phyloP scores from a whole-genome alignment of 1,140 invertebrate species.

The Ceratina calcarata region DNA sequence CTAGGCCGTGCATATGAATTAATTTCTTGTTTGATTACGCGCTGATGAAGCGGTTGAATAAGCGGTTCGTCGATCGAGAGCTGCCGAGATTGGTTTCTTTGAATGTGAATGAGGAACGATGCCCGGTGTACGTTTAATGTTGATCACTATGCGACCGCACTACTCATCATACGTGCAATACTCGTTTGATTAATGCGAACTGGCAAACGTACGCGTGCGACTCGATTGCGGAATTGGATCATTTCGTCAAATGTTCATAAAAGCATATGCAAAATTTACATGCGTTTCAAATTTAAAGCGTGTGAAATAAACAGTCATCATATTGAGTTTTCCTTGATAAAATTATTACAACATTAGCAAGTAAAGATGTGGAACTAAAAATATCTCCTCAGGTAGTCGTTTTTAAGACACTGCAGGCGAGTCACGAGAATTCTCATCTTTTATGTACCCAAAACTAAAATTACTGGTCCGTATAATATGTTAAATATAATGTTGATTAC shows the following conservation, averaged over 20 bases:
- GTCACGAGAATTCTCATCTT: too few relatives aligned
- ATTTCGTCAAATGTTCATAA: not conserved
- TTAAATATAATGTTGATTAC: too few relatives aligned
- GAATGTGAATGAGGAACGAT: not conserved
- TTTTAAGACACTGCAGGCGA: too few relatives aligned
- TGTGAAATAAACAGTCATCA: too few relatives aligned
- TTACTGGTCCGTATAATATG: too few relatives aligned
- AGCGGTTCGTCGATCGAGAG: not conserved
- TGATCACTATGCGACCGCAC: not conserved
- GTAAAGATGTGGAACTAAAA: too few relatives aligned
- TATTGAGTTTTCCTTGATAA: too few relatives aligned
- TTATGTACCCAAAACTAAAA: too few relatives aligned
- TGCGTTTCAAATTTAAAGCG: too few relatives aligned
- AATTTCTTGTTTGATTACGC: slow-evolving; percentile 29
- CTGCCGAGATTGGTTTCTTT: slow-evolving; percentile 9
- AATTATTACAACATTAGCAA: too few relatives aligned
- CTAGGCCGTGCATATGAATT: not conserved
- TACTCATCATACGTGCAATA: too few relatives aligned
- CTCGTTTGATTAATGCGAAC: not conserved
- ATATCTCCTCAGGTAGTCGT: too few relatives aligned
- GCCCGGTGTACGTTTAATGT: not conserved
- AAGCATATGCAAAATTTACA: not conserved
- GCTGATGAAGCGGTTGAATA: slow-evolving; percentile 14
- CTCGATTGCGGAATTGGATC: not conserved
- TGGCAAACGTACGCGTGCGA: not conserved